A percentile compares a stretch with the other conserved stretches of the same genome.
phyloP scores from a whole-genome alignment of 2,888 invertebrate genomes.

The Mesopsocus fuscifrons region DNA sequence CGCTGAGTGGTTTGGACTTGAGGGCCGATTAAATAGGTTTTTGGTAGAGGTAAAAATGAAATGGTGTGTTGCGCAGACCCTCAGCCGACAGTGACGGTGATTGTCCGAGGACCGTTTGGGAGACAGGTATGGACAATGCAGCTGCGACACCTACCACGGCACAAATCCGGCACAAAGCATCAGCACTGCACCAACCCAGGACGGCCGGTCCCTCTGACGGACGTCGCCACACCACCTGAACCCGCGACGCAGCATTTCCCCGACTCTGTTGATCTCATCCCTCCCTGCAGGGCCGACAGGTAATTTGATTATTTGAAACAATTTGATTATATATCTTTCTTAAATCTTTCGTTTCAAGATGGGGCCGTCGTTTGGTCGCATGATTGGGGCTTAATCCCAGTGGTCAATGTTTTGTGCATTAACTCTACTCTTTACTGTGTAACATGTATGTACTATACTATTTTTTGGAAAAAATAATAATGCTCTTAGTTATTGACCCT shows the following conservation, averaged over 20 bases:
- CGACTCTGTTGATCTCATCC: slow-evolving; percentile 57
- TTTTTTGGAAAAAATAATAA: no score
- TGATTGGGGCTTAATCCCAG: no score
- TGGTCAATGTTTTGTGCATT: no score
- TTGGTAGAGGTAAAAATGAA: no score
- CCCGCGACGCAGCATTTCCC: slow-evolving; percentile 59
- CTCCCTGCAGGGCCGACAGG: slow-evolving; percentile 38
- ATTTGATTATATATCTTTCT: slow-evolving; percentile 35
- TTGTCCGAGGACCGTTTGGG: slow-evolving; percentile 85
- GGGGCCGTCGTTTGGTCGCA: no score
- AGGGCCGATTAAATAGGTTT: no score
- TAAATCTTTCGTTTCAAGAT: slow-evolving; percentile 2
- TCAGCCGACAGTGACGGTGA: slow-evolving; percentile 74
- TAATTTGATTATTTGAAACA: no score
- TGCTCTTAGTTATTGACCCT: no score
- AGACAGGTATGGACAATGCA: slow-evolving; percentile 89
- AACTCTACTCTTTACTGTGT: no score
- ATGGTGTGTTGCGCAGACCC: slow-evolving; percentile 47
- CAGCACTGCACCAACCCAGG: slow-evolving; percentile 36
- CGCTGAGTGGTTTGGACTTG: no score
- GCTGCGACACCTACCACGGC: slow-evolving; percentile 67
- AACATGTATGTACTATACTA: no score
- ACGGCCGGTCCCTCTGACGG: slow-evolving; percentile 58
- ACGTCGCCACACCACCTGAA: slow-evolving; percentile 43
- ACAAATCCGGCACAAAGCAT: slow-evolving; percentile 41